A percentile compares a stretch with the other conserved stretches of the same genome.
These are phyloP conservation scores for Fukomys damarensis DNA, from an alignment of 2,113 vertebrate species.

Conservation along the genomic window DNA sequence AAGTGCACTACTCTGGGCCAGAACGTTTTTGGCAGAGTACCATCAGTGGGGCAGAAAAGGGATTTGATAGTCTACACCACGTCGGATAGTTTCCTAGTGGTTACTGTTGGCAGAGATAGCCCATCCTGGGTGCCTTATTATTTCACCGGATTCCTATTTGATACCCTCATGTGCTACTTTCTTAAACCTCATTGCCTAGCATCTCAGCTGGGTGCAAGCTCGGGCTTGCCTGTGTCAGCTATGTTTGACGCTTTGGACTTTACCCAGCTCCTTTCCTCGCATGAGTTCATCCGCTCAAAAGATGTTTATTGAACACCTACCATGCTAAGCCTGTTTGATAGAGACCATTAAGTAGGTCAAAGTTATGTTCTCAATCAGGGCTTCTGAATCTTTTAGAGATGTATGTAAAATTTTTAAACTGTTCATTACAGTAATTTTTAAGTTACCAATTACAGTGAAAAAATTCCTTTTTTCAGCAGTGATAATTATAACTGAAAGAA, in stretches of 20 bases:
- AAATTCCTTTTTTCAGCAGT: not conserved
- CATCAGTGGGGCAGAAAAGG: fast-evolving
- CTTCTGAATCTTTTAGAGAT: conserved; percentile 4
- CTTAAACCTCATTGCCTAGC: not conserved
- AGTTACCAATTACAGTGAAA: not conserved
- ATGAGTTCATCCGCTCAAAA: not conserved
- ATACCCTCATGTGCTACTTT: not conserved
- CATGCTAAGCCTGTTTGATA: not conserved
- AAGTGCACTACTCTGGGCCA: fast-evolving
- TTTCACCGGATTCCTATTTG: not conserved
- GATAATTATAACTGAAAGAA: not conserved
- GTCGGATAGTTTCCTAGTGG: not conserved
- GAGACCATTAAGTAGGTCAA: not conserved
- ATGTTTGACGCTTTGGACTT: not conserved
- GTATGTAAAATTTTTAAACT: not conserved
- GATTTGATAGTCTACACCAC: not conserved
- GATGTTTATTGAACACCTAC: not conserved
- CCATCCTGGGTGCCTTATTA: not conserved
- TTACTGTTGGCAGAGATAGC: not conserved
- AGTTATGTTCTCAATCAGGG: not conserved
- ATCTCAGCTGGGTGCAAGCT: not conserved
- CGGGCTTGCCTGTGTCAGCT: not conserved
- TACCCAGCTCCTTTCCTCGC: not conserved
- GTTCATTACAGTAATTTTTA: not conserved
- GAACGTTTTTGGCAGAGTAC: not conserved